Conservation (phyloP, 1,140 invertebrate species). For the Elymnias hypermnestra region DNA sequence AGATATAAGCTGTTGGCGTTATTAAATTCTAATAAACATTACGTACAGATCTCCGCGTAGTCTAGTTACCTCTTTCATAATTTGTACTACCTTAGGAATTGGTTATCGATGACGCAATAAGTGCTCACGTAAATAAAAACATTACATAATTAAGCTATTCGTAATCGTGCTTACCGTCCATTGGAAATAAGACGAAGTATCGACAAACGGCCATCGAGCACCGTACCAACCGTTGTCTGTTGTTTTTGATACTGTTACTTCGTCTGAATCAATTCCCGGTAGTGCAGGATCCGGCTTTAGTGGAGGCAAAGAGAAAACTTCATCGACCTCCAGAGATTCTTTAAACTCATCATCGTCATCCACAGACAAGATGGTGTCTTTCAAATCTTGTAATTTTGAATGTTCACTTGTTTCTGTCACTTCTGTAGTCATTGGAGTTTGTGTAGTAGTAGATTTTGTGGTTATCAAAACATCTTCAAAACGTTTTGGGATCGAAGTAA, state of each 20-base stretch:
- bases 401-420: conserved; percentile 36
- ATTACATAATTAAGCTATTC: conserved; percentile 31
- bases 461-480: conserved; percentile 59
- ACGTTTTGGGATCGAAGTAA: conserved; percentile 32
- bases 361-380: conserved; percentile 54
- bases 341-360: conserved; percentile 72
- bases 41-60: background rate
- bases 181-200: conserved; percentile 80
- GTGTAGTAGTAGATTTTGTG: conserved; percentile 43
- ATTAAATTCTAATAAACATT: too few relatives aligned
- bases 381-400: conserved; percentile 49
- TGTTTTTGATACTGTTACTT: conserved; percentile 66
- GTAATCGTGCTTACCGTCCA: conserved; percentile 76
- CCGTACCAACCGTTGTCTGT: conserved; percentile 52
- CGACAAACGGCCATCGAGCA: conserved; percentile 78
- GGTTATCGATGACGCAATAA: conserved; percentile 30
- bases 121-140: conserved; percentile 33
- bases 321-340: conserved; percentile 62
- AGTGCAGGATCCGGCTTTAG: conserved; percentile 40
- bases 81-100: conserved; percentile 27
- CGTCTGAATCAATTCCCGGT: conserved; percentile 40
- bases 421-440: conserved; percentile 35
- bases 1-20: too few relatives aligned
- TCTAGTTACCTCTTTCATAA: conserved; percentile 27
- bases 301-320: conserved; percentile 62